These are phyloP conservation scores for Argyrosomus regius DNA, from an alignment of 2,797 vertebrate species.

Conservation along the genomic window DNA sequence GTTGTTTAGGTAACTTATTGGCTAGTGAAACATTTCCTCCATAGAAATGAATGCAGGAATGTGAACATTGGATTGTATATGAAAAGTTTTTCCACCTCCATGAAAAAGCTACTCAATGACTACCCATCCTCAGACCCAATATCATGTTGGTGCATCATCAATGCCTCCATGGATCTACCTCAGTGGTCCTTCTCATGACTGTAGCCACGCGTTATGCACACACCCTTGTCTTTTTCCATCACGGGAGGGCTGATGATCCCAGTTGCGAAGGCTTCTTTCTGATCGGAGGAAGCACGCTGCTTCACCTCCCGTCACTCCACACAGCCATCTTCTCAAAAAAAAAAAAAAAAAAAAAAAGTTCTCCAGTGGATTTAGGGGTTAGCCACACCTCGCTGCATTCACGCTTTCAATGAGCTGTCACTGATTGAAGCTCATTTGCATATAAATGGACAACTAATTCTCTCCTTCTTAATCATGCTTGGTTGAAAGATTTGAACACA, in stretches of 20 bases:
- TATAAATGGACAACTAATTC: constrained; percentile 85
- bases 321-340: constrained; percentile 16
- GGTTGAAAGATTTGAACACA: constrained; percentile 54
- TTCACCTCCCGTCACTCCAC: constrained; percentile 55
- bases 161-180: background rate
- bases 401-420: constrained; percentile 69
- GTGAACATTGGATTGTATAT: background rate
- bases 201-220: background rate
- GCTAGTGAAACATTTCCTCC: background rate
- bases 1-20: background rate
- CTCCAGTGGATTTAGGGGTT: constrained; percentile 64
- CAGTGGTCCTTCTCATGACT: background rate
- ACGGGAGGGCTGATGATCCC: background rate
- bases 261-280: background rate
- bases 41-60: background rate
- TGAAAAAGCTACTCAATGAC: no score
- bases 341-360: constrained; percentile 16
- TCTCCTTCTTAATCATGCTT: constrained; percentile 57
- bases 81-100: background rate
- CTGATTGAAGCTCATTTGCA: constrained; percentile 85
- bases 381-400: constrained; percentile 74
- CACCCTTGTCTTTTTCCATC: background rate
- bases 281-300: background rate
- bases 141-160: background rate
- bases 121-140: background rate